Base-by-base conservation (phyloP, 2,888 invertebrate species). In the Encarsia formosa region DNA sequence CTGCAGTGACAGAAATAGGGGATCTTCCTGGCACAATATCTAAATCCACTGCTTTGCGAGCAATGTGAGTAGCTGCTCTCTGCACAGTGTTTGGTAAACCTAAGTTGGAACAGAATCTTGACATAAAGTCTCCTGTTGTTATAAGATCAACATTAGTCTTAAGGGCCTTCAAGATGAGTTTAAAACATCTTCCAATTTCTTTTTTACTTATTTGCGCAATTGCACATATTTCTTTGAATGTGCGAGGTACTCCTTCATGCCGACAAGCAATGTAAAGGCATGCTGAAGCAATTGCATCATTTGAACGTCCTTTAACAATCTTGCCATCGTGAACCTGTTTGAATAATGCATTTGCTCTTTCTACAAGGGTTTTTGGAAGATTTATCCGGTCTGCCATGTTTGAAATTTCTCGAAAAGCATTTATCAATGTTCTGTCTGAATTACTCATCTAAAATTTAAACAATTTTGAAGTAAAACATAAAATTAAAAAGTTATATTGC, bases 61-160 rank as follows among this genome's bases (percentile, higher is more conserved):
- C 98, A 67, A 99, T 99, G 67, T 94, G 88, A 0, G 97, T 97
- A 0, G 99, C 99, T 3, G 95, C 97, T 59, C 88, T 80, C 71
- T 93, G 93, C 4, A 92, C 91, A 75, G 87, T 87, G 64, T 89
- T 90, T 0, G 96, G 90, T 42, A 92, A 68, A n/a, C 86, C 88
- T 62, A 99, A 79, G 73, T 97, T 98, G 0, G 96, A 91, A 73
- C 99, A 99, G 78, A 99, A 99, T 61, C 92, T 82, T 22, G 95
- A 96, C 98, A 99, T 99, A 73, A 99, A 99, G 72, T 99, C 99
- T 1, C 93, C 96, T 1, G 97, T 98, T 0, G 97, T 99, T 53
- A 99, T 98, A 51, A 96, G 83, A 70, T 97, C 96, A 6, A 99
- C 95, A 26, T 91, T 96, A 0, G 98, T 99, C 73, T 97, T 95